Evolutionary conservation across 35 echinoderm and acorn worm genomes (phyloP), one percentile per base, ranked within the genome.

Genomic region (Patiria miniata): DNA sequence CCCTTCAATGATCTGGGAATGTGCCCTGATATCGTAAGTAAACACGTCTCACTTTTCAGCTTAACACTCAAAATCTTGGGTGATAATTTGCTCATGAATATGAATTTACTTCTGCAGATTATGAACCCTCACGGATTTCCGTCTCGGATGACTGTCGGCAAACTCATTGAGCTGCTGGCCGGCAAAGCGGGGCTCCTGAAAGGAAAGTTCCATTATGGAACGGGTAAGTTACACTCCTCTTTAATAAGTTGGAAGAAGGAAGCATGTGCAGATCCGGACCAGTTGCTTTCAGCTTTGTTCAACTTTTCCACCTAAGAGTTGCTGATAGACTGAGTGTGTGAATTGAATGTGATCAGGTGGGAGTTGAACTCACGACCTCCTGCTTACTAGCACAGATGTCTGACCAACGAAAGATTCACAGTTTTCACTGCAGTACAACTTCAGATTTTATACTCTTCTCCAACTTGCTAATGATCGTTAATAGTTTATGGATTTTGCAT

Each of bases 101-200:
- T 85, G 79, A 7, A 19, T 79, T 52, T 87, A 78, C 19, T 85
- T 52, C 53, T 42, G 51, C 53, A 93, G 95, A 84, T 94, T 51
- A 99, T 94, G 96, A 99, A 99, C 69, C 96, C 96, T 16, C 96
- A 99, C 80, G 96, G 96, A 5, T 99, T 99, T 77, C 93, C 96
- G 51, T 99, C 96, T 68, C 92, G 96, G 89, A 99, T 99, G 96
- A 99, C 96, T 81, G 96, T 99, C 50, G 96, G 96, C 53, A 99
- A 99, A 82, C 87, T 99, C 34, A 94, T 99, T 34, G 96, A 99
- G 73, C 77, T 99, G 15, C 82, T 99, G n/a, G 96, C 96, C 82
- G 96, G 96, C 40, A 99, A 99, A 56, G 96, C 96, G 17, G 96
- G 96, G 50, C 60, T 99, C 19, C 59, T 99, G 34, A 90, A 94